These are phyloP conservation scores for Cyprinella venusta DNA, from an alignment of 2,797 vertebrate genomes.

Conservation along the genomic window DNA sequence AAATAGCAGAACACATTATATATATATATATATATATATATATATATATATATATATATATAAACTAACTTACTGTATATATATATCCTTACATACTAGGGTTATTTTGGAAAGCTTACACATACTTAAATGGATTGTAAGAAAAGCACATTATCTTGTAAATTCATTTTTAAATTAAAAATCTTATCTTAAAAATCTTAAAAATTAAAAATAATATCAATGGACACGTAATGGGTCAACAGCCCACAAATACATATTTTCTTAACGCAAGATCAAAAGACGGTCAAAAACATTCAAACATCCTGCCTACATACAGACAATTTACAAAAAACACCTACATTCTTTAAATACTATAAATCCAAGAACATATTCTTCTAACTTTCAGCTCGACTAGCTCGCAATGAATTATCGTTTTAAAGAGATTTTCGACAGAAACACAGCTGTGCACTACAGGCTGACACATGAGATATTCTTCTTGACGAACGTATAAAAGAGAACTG, in stretches of 20 bases:
- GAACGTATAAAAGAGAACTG: conserved; percentile 4
- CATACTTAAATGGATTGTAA: not conserved
- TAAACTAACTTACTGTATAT: too few species aligned
- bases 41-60: too few species aligned
- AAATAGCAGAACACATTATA: not conserved
- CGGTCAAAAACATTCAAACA: not conserved
- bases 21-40: too few species aligned
- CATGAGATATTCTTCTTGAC: not conserved
- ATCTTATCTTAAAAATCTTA: not conserved
- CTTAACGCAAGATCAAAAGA: not conserved
- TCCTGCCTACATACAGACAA: not conserved
- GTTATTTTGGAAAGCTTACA: not conserved
- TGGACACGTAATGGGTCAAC: not conserved
- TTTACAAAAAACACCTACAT: not conserved
- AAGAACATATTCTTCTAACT: not conserved
- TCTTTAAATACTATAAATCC: not conserved
- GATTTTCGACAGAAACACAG: conserved; percentile 7
- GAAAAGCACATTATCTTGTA: not conserved
- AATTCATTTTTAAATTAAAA: not conserved
- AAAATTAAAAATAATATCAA: not conserved
- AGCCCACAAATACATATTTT: not conserved
- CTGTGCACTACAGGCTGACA: conserved; percentile 15
- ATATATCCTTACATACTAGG: not conserved
- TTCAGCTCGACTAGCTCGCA: not conserved
- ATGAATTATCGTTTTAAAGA: conserved; percentile 12